These are phyloP conservation scores for Tenthredo notha DNA, from an alignment of 2,888 invertebrate genomes.

Conservation along the genomic window DNA sequence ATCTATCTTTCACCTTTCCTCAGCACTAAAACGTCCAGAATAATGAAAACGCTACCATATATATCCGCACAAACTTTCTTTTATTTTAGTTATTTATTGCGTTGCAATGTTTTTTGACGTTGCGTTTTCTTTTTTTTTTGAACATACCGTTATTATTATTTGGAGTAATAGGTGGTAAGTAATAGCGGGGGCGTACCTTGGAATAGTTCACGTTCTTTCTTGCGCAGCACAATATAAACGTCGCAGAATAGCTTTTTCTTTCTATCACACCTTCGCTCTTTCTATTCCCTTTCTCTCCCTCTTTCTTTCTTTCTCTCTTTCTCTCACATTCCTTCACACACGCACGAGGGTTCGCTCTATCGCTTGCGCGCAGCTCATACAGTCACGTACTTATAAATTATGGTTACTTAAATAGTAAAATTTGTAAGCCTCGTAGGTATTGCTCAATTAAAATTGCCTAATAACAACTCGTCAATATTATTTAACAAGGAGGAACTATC, in stretches of 20 bases:
- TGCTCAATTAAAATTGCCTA: slow-evolving; percentile 75
- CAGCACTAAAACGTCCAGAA: slow-evolving; percentile 79
- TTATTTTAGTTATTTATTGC: slow-evolving; percentile 67
- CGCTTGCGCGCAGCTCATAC: slow-evolving; percentile 31
- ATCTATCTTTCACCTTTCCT: slow-evolving; percentile 78
- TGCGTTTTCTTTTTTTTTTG: slow-evolving; percentile 62
- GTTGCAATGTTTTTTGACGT: slow-evolving; percentile 56
- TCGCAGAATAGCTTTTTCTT: slow-evolving; percentile 75
- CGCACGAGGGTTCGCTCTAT: slow-evolving; percentile 40
- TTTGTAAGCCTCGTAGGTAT: slow-evolving; percentile 74
- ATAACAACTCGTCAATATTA: slow-evolving; percentile 69
- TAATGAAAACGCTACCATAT: slow-evolving; percentile 75
- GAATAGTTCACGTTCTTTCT: slow-evolving; percentile 79
- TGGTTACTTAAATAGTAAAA: slow-evolving; percentile 67
- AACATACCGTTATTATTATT: slow-evolving; percentile 72
- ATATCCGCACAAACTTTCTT: slow-evolving; percentile 74
- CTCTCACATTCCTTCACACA: slow-evolving; percentile 56
- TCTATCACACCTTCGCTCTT: slow-evolving; percentile 61
- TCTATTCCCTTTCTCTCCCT: slow-evolving; percentile 55
- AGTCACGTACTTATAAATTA: slow-evolving; percentile 50
- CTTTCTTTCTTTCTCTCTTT: slow-evolving; percentile 56
- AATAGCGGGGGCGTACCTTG: slow-evolving; percentile 78
- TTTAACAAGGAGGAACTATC: slow-evolving; percentile 76
- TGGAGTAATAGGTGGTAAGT: slow-evolving; percentile 73
- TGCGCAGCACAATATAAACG: slow-evolving; percentile 79